A percentile compares a stretch with the other conserved stretches of the same genome.
phyloP scores from a whole-genome alignment of 2,888 invertebrate genomes.

The Lordiphosa andalusiaca region DNA sequence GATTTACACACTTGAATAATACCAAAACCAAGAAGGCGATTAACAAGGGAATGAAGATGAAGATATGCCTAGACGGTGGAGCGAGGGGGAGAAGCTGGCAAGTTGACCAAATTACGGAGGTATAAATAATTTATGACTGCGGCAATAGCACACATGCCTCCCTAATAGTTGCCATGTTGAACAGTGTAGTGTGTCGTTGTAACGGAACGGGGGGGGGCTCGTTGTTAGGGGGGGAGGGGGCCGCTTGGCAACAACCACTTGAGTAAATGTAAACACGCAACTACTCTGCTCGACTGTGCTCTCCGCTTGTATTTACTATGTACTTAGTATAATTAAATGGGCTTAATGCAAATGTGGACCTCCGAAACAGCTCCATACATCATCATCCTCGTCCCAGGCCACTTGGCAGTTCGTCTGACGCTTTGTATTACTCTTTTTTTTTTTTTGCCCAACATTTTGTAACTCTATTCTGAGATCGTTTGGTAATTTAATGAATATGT shows the following conservation, averaged over 20 bases:
- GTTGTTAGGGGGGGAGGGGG: constrained; percentile 16
- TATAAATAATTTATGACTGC: constrained; percentile 71
- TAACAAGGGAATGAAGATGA: constrained; percentile 44
- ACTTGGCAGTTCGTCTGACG: constrained; percentile 15
- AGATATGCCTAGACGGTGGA: constrained; percentile 14
- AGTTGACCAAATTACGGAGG: constrained; percentile 71
- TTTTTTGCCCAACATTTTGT: constrained; percentile 30
- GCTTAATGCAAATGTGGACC: constrained; percentile 64
- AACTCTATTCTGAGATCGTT: constrained; percentile 51
- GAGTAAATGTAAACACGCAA: constrained; percentile 48
- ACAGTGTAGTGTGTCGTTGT: constrained; percentile 28
- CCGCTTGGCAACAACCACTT: constrained; percentile 31
- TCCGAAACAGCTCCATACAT: constrained; percentile 2
- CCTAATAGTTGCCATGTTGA: constrained; percentile 32
- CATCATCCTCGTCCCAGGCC: constrained; percentile 5
- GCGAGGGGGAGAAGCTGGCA: constrained; percentile 9
- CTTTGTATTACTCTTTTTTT: constrained; percentile 8
- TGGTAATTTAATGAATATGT: constrained; percentile 72
- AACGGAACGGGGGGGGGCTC: constrained; percentile 34
- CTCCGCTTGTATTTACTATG: constrained; percentile 64
- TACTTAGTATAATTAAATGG: constrained; percentile 76
- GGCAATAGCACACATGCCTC: constrained; percentile 25
- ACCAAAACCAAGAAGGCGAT: constrained; percentile 28
- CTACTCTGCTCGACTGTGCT: constrained; percentile 27
- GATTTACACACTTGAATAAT: constrained; percentile 44